phyloP scores from a whole-genome alignment of 1,140 invertebrate genomes.

The Antheraea mylitta region DNA sequence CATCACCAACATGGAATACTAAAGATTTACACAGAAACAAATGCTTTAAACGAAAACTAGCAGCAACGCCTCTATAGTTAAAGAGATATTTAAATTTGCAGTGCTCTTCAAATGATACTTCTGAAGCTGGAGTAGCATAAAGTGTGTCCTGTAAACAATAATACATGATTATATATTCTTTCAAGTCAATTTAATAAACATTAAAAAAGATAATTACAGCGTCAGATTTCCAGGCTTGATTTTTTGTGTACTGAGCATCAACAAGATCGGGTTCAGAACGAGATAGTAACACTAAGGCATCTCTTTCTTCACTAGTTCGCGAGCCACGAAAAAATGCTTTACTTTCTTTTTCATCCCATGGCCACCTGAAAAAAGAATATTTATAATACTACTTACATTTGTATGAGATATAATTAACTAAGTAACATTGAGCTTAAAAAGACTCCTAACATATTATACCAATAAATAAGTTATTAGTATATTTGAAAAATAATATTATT shows the following conservation, averaged over 20 bases:
- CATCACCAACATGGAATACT: constrained; percentile 97
- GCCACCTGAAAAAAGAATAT: constrained; percentile 62
- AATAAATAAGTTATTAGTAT: too few species aligned
- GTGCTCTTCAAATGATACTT: constrained; percentile 94
- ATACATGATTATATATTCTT: not conserved
- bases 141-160: constrained; percentile 87
- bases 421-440: not conserved
- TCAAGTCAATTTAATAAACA: not conserved
- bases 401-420: too few species aligned
- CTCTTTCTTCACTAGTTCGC: constrained; percentile 93
- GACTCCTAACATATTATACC: not conserved
- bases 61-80: constrained; percentile 97
- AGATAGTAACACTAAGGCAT: constrained; percentile 93
- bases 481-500: too few species aligned
- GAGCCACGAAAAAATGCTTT: constrained; percentile 96
- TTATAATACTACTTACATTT: too few species aligned
- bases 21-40: constrained; percentile 95
- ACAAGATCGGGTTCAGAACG: constrained; percentile 88
- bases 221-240: constrained; percentile 98
- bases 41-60: constrained; percentile 98
- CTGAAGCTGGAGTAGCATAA: constrained; percentile 87
- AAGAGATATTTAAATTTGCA: constrained; percentile 97
- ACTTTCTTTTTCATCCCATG: constrained; percentile 89
- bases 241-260: constrained; percentile 97
- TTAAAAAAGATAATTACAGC: constrained; percentile 71